Evolutionary conservation across 53 echinoderm and acorn worm genomes (phyloP).

Genomic region (Luidia sarsii): DNA sequence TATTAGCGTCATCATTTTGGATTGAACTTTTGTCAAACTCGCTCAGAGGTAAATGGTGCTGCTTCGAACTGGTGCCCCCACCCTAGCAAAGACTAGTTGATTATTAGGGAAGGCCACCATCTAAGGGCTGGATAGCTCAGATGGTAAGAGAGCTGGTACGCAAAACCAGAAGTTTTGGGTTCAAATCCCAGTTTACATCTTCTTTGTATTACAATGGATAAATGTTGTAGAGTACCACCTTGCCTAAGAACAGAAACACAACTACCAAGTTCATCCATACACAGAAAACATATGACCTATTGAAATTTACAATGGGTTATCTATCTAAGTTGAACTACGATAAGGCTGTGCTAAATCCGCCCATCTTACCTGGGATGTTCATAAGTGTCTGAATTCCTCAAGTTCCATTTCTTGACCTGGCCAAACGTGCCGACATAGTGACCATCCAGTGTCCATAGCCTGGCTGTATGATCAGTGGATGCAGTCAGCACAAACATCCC

Average conservation of each 20-base stretch:
- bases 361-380: conserved; percentile 75
- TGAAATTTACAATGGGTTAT: not conserved
- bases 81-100: no score
- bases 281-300: not conserved
- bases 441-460: conserved; percentile 90
- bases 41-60: no score
- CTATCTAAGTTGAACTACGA: no score
- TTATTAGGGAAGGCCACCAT: no score
- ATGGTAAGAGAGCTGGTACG: no score
- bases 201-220: not conserved
- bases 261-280: no score
- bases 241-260: not conserved
- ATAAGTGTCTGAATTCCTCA: conserved; percentile 79
- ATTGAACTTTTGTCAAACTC: no score
- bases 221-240: not conserved
- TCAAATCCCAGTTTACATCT: no score
- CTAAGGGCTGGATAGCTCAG: no score
- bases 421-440: conserved; percentile 92
- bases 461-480: conserved; percentile 86
- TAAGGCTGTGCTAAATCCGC: not conserved
- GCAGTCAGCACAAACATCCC: conserved; percentile 86
- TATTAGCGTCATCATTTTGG: no score
- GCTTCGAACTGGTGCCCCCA: no score
- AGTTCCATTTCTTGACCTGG: conserved; percentile 80
- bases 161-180: no score